A percentile compares a stretch with the other conserved stretches of the same genome.
These are phyloP conservation scores for Cyprinodon tularosa DNA, from an alignment of 2,113 vertebrate genomes.

Conservation along the genomic window DNA sequence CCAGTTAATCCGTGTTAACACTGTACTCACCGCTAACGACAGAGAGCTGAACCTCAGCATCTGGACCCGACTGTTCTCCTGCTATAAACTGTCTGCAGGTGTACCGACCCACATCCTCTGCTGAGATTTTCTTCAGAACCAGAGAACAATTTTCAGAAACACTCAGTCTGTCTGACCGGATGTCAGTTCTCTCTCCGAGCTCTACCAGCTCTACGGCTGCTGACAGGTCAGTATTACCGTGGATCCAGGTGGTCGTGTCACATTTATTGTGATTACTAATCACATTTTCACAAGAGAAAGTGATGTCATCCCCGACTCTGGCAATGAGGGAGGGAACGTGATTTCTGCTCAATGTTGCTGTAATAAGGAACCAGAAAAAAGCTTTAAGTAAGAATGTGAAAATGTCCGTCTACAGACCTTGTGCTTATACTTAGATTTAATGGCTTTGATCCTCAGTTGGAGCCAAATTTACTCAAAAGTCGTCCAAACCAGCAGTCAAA, in stretches of 20 bases:
- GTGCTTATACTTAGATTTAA: too few species aligned
- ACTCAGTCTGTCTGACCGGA: neutral
- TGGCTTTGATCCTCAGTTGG: too few species aligned
- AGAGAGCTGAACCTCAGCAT: neutral
- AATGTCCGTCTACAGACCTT: too few species aligned
- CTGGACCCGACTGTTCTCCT: neutral
- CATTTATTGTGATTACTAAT: neutral
- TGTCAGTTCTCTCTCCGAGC: rapidly evolving
- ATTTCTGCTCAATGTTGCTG: neutral
- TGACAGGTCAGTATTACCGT: rapidly evolving
- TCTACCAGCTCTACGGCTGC: neutral
- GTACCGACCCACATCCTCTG: neutral
- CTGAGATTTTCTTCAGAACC: conserved; percentile 11
- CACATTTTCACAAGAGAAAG: conserved; percentile 7
- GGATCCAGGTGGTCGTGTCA: neutral
- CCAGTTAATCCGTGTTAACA: neutral
- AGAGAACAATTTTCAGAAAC: conserved; percentile 17
- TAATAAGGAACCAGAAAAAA: neutral
- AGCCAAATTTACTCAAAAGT: too few species aligned
- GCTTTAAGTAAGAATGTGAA: too few species aligned
- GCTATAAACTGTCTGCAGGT: conserved; percentile 17
- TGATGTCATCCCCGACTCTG: conserved; percentile 13
- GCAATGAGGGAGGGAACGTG: neutral
- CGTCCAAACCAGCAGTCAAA: too few species aligned
- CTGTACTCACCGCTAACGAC: neutral